phyloP scores from a whole-genome alignment of 2,113 vertebrate genomes.

The Perccottus glenii region DNA sequence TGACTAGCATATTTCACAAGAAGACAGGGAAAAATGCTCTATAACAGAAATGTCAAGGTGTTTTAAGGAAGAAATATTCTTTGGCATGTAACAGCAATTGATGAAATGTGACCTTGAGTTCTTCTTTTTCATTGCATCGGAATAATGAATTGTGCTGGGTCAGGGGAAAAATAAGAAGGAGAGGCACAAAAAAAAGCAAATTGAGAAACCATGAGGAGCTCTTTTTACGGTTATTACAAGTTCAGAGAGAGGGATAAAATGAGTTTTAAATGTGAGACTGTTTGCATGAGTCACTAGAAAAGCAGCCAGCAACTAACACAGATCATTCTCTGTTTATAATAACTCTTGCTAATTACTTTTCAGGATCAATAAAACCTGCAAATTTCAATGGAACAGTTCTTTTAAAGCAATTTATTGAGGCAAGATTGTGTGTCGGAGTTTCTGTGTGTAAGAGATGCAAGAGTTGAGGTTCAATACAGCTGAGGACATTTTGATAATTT shows the following conservation, averaged over 20 bases:
- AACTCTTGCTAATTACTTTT: conserved; percentile 60
- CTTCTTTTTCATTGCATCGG: conserved; percentile 53
- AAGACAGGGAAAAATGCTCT: conserved; percentile 57
- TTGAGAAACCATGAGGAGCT: conserved; percentile 23
- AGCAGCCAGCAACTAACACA: conserved; percentile 33
- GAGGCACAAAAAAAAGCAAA: conserved; percentile 12
- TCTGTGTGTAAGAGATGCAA: conserved; percentile 11
- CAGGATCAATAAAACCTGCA: conserved; percentile 44
- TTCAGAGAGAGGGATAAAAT: conserved; percentile 26
- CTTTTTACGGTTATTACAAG: conserved; percentile 59
- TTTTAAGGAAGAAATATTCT: conserved; percentile 76
- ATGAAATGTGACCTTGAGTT: conserved; percentile 72
- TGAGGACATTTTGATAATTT: conserved; percentile 41
- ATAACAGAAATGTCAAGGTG: conserved; percentile 74
- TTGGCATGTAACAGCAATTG: conserved; percentile 58
- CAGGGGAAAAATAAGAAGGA: conserved; percentile 18
- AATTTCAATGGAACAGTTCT: conserved; percentile 48
- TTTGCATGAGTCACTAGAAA: conserved; percentile 31
- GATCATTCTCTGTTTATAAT: conserved; percentile 60
- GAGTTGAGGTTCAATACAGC: conserved; percentile 21
- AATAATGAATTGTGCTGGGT: conserved; percentile 64
- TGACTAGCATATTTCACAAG: conserved; percentile 66
- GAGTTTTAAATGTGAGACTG: conserved; percentile 21
- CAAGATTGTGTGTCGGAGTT: not conserved
- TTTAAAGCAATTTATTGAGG: conserved; percentile 45